These are phyloP conservation scores for Acanthosepion lycidas DNA, from an alignment of 2,888 invertebrate species.

Conservation along the genomic window DNA sequence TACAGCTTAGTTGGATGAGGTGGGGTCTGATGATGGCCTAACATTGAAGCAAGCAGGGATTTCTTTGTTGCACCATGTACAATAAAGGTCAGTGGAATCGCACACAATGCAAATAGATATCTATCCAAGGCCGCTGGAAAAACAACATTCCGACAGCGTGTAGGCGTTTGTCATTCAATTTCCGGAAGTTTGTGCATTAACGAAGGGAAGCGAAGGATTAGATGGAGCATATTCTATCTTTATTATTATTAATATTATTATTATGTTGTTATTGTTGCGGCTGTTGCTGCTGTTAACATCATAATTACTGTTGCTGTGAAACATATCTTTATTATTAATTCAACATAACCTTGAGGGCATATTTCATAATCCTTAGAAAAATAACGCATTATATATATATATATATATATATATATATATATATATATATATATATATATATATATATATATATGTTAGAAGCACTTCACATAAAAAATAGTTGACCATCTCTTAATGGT, in stretches of 20 bases:
- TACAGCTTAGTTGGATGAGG: background rate
- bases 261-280: too few relatives aligned
- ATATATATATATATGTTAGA: too few relatives aligned
- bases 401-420: too few relatives aligned
- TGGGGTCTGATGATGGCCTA: background rate
- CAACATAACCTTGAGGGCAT: too few relatives aligned
- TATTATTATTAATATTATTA: background rate
- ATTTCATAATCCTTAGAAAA: too few relatives aligned
- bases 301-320: too few relatives aligned
- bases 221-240: background rate
- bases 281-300: too few relatives aligned
- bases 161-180: background rate
- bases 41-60: background rate
- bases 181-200: background rate
- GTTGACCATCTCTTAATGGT: too few relatives aligned
- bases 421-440: too few relatives aligned
- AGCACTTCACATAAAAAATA: too few relatives aligned
- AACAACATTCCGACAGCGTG: background rate
- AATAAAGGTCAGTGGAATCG: constrained; percentile 33
- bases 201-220: background rate
- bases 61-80: background rate
- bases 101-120: background rate
- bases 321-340: too few relatives aligned
- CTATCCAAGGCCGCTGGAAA: background rate
- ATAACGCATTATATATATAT: too few relatives aligned